These are phyloP conservation scores for Lithosia quadra DNA, from an alignment of 2,888 invertebrate genomes.

Conservation along the genomic window DNA sequence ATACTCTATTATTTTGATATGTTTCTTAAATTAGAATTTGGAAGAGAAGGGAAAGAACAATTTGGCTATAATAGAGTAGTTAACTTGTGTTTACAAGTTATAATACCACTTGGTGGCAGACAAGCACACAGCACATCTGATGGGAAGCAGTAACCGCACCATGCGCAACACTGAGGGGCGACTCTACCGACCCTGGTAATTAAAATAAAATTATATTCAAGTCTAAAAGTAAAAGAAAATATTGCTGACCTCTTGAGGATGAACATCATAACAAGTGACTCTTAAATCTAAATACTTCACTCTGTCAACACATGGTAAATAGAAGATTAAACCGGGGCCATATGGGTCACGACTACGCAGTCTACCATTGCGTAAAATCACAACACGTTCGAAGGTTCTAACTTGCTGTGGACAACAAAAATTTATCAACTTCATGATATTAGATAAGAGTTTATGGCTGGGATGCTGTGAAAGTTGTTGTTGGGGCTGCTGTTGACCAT, in stretches of 20 bases:
- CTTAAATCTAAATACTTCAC: slow-evolving; percentile 95
- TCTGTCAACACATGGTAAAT: slow-evolving; percentile 95
- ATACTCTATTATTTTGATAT: too few relatives aligned
- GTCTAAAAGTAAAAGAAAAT: background rate
- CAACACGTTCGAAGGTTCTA: slow-evolving; percentile 93
- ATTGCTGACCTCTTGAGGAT: slow-evolving; percentile 93
- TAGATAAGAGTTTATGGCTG: background rate
- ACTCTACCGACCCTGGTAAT: too few relatives aligned
- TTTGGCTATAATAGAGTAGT: too few relatives aligned
- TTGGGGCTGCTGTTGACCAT: background rate
- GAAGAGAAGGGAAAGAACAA: too few relatives aligned
- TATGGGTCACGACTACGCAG: slow-evolving; percentile 88
- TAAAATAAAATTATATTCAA: background rate
- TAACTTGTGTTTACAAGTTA: too few relatives aligned
- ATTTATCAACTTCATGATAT: background rate
- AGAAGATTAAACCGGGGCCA: slow-evolving; percentile 94
- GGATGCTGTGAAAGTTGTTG: background rate
- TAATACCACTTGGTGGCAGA: too few relatives aligned
- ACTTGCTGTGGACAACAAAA: slow-evolving; percentile 83
- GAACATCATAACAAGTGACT: slow-evolving; percentile 96
- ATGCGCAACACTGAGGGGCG: too few relatives aligned
- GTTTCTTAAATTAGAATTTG: too few relatives aligned
- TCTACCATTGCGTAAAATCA: slow-evolving; percentile 94
- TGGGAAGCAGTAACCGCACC: too few relatives aligned
- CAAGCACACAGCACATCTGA: too few relatives aligned